Percentiles rank a stretch among this genome's conserved stretches.
phyloP scores from a whole-genome alignment of 92 coral and sea anemone genomes.

The Porites cylindrica region DNA sequence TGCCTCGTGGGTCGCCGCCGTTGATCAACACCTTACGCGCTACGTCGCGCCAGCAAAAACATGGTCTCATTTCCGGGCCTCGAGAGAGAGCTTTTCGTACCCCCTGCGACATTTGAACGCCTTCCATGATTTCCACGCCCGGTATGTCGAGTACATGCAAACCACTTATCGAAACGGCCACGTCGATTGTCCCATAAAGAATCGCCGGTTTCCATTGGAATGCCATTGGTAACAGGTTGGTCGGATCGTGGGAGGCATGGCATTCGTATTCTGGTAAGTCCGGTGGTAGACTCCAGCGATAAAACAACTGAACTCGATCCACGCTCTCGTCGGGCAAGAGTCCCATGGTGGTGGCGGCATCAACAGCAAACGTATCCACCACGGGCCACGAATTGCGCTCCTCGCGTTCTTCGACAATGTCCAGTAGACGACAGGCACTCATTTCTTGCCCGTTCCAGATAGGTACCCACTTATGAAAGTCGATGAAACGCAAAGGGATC shows the following conservation, averaged over 20 bases:
- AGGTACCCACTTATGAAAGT: background rate
- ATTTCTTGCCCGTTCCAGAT: constrained; percentile 29
- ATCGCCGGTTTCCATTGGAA: constrained; percentile 7
- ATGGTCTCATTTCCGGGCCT: background rate
- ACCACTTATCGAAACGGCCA: background rate
- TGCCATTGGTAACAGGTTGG: constrained; percentile 5
- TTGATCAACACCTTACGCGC: constrained; percentile 1
- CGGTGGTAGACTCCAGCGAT: constrained; percentile 8
- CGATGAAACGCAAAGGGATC: constrained; percentile 5
- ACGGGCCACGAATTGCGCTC: background rate
- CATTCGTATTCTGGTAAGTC: background rate
- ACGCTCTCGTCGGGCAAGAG: constrained; percentile 5
- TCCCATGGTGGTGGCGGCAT: background rate
- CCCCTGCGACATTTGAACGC: background rate
- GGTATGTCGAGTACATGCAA: constrained; percentile 6
- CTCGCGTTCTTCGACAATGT: background rate
- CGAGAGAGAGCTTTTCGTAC: background rate
- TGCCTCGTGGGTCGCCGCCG: background rate
- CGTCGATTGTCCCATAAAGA: constrained; percentile 5
- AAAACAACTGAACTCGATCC: constrained; percentile 1
- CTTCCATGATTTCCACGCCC: constrained; percentile 1
- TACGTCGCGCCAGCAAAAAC: constrained; percentile 15
- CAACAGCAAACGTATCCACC: background rate
- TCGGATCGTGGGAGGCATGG: constrained; percentile 3
- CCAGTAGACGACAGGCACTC: background rate